Percentiles rank a stretch among this genome's conserved stretches.
phyloP scores from a whole-genome alignment of 2,888 invertebrate genomes.

The Papilio elwesi region DNA sequence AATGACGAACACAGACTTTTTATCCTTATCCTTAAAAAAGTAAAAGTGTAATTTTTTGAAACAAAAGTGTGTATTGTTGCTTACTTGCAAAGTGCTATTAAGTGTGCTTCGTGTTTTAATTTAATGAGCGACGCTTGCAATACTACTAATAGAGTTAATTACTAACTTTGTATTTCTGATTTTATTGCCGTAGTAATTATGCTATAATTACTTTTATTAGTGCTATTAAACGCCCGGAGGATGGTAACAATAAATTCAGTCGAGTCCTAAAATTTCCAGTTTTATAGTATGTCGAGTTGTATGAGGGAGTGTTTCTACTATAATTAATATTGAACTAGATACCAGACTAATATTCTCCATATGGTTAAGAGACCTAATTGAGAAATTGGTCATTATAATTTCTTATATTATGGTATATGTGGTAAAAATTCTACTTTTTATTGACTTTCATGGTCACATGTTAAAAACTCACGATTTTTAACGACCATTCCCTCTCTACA shows the following conservation, averaged over 20 bases:
- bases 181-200: constrained; percentile 57
- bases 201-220: constrained; percentile 59
- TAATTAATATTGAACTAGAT: constrained; percentile 1
- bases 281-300: constrained; percentile 52
- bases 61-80: constrained; percentile 5
- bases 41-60: not conserved
- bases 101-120: constrained; percentile 49
- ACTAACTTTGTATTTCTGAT: constrained; percentile 60
- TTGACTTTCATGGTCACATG: constrained; percentile 47
- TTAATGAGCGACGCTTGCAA: constrained; percentile 44
- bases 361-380: too few species aligned
- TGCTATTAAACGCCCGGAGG: constrained; percentile 60
- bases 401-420: too few species aligned
- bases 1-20: too few species aligned
- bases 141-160: constrained; percentile 52
- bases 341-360: too few species aligned
- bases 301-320: not conserved
- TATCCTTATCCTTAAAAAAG: too few species aligned
- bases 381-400: too few species aligned
- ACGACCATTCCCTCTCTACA: constrained; percentile 40
- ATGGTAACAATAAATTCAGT: constrained; percentile 65
- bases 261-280: constrained; percentile 66
- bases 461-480: not conserved
- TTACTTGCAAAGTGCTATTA: constrained; percentile 44
- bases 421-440: constrained; percentile 48